Percentiles rank a stretch among this genome's conserved stretches.
Evolutionary conservation across 1,140 invertebrate genomes (phyloP).

Genomic region (Danaus plexippus): DNA sequence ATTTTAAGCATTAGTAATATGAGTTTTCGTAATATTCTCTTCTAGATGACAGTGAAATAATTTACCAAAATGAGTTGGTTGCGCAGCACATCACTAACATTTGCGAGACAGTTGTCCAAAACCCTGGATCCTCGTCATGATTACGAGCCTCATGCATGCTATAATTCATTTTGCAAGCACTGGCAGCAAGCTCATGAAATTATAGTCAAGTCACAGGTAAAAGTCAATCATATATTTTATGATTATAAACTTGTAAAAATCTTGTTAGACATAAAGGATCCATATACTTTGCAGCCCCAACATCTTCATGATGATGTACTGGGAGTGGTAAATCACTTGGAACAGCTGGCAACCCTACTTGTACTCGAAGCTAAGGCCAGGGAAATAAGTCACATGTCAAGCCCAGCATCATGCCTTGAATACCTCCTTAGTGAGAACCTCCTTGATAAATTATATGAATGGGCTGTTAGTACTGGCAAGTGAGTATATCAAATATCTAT

Average conservation of each 20-base stretch:
- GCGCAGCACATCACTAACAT: conserved; percentile 73
- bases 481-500: conserved; percentile 41
- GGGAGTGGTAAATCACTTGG: conserved; percentile 91
- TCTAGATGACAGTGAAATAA: conserved; percentile 27
- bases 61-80: conserved; percentile 76
- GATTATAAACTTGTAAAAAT: not conserved
- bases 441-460: conserved; percentile 83
- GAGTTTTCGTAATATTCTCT: not conserved
- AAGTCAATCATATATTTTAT: conserved; percentile 3
- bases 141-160: conserved; percentile 85
- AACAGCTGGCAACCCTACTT: conserved; percentile 92
- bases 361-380: conserved; percentile 78
- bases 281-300: conserved; percentile 38
- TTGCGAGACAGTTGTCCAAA: conserved; percentile 66
- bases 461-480: conserved; percentile 82
- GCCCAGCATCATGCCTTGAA: conserved; percentile 80
- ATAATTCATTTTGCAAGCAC: conserved; percentile 94
- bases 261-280: conserved; percentile 10
- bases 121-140: conserved; percentile 63
- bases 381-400: conserved; percentile 45
- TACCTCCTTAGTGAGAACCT: conserved; percentile 84
- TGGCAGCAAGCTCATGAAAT: conserved; percentile 94
- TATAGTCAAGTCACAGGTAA: conserved; percentile 79
- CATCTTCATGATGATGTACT: conserved; percentile 85
- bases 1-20: not conserved